Percentiles rank a stretch among this genome's conserved stretches.
phyloP scores from a whole-genome alignment of 30 jellyfish, hydroid and myxozoan species.

The Chrysaora quinquecirrha region DNA sequence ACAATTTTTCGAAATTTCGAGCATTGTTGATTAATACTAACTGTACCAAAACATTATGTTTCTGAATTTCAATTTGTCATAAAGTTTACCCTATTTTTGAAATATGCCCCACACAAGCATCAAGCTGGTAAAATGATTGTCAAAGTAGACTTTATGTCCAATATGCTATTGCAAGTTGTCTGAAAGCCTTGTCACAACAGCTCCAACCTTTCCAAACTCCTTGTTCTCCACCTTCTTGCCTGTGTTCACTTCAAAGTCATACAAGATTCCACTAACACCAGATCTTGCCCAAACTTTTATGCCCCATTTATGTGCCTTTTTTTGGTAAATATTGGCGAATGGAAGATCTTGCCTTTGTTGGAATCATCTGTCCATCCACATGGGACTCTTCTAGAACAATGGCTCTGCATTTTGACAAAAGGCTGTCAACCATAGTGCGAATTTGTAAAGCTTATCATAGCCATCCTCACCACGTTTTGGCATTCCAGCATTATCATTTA shows the following conservation, averaged over 20 bases:
- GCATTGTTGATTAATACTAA: not conserved
- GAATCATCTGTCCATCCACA: constrained; percentile 40
- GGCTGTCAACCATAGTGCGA: constrained; percentile 20
- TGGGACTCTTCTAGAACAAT: constrained; percentile 20
- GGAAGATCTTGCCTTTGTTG: constrained; percentile 25
- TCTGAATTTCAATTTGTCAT: not conserved
- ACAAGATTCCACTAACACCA: constrained; percentile 29
- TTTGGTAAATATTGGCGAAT: constrained; percentile 27
- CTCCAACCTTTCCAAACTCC: constrained; percentile 49
- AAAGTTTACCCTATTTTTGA: not conserved
- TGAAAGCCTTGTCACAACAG: constrained; percentile 34
- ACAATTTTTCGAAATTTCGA: not conserved
- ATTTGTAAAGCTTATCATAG: constrained; percentile 4
- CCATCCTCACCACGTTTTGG: constrained; percentile 10
- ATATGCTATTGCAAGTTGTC: constrained; percentile 31
- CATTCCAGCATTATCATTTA: constrained; percentile 25
- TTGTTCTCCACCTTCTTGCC: constrained; percentile 21
- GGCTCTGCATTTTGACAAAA: constrained; percentile 14
- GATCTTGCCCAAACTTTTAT: constrained; percentile 39
- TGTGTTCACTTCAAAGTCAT: constrained; percentile 31
- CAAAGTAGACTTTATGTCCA: constrained; percentile 55
- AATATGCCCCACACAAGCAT: not conserved
- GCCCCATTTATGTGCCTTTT: constrained; percentile 54
- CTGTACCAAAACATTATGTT: not conserved
- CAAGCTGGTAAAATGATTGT: not conserved